Evolutionary conservation across 2,888 invertebrate species (phyloP), one percentile per base, ranked within the genome.

Genomic region (Chelonus formosanus): DNA sequence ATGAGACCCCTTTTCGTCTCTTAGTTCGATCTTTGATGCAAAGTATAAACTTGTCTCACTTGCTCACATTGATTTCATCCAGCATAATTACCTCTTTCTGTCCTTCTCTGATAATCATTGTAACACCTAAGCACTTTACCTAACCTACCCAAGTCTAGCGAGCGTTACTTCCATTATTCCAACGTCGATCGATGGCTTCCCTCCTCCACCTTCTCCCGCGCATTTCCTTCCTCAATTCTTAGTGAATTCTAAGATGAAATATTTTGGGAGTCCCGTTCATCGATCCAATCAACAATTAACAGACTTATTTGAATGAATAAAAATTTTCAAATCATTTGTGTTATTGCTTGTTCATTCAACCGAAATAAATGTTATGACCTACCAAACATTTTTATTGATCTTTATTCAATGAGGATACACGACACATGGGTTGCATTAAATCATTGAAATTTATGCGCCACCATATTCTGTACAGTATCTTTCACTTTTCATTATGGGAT

Each of bases 401-500:
- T 70, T 72, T 76, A 78, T 79, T 79, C 78, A 79, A 79, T 77
- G 78, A 76, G 76, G 77, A 79, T 76, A 75, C 73, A 74, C 73
- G 72, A 76, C 74, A 70, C 69, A 71, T 71, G 74, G 72, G 77
- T 78, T 78, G 77, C 81, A 80, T 80, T 84, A 84, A 84, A 84
- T 84, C 84, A 84, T 84, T 82, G 80, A 82, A 84, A 84, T 84
- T 84, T 84, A 84, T 84, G 81, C 82, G 79, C 75, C 77, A 76
- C 75, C 74, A 65, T 54, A 61, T 65, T 63, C 69, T 70, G 79
- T 76, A 78, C 80, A 78, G 83, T 84, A 83, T 84, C 84, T 83
- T 83, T 84, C 83, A 84, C 83, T 84, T 84, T 84, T 84, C 84
- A 84, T 83, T 84, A 83, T 79, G 80, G 80, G 79, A 83, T 84